A percentile compares a stretch with the other conserved stretches of the same genome.
Conservation (phyloP, 2,797 vertebrate species). For the Nannoperca australis region DNA sequence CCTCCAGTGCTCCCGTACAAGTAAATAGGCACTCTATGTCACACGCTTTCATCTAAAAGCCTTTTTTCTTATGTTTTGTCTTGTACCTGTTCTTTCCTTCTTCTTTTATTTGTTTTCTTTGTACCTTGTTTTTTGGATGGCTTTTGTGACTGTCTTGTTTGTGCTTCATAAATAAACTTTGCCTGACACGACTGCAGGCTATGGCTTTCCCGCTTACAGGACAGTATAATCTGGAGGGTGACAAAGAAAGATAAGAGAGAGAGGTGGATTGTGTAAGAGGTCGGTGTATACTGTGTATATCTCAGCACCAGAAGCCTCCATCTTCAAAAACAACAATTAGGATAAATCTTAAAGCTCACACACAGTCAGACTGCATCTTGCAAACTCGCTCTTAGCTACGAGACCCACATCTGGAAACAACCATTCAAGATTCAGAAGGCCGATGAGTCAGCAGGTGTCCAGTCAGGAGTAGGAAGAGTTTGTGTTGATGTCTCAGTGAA, state of each 20-base stretch:
- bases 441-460: conserved; percentile 22
- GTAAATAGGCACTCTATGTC: conserved; percentile 7
- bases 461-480: background rate
- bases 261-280: conserved; percentile 4
- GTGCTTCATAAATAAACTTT: conserved; percentile 35
- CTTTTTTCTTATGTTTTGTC: conserved; percentile 14
- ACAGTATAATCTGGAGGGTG: conserved; percentile 15
- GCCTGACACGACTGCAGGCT: conserved; percentile 22
- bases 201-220: background rate
- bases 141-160: conserved; percentile 29
- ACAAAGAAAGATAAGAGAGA: conserved; percentile 8
- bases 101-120: conserved; percentile 24
- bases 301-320: background rate
- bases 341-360: background rate
- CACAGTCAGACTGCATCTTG: background rate
- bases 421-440: conserved; percentile 26
- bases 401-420: conserved; percentile 14
- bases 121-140: conserved; percentile 10
- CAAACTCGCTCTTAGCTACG: background rate
- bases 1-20: background rate
- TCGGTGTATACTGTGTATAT: conserved; percentile 3
- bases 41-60: background rate
- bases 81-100: conserved; percentile 9
- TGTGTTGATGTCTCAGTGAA: conserved; percentile 4
- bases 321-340: background rate